Conservation (phyloP, 2,113 vertebrate species). For the Salvelinus alpinus region DNA sequence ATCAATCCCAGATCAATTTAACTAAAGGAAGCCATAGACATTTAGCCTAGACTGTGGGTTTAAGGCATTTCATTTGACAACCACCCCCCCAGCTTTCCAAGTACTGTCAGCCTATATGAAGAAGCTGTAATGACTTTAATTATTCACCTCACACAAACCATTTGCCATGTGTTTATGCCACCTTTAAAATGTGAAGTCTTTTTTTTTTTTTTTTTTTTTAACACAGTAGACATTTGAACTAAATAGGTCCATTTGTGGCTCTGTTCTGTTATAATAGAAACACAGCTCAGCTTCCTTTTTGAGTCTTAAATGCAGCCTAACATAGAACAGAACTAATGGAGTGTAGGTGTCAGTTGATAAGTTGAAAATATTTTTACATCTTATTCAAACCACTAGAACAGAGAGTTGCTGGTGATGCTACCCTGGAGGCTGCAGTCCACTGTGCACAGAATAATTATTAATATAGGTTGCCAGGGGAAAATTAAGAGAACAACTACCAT, state of each 20-base stretch:
- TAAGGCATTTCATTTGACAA: too few species aligned
- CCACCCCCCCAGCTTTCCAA: background rate
- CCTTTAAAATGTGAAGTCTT: background rate
- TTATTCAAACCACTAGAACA: background rate
- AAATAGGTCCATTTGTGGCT: too few species aligned
- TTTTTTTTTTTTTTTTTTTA: too few species aligned
- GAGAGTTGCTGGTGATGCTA: background rate
- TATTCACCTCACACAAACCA: conserved; percentile 1
- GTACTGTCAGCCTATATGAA: background rate
- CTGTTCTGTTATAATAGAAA: too few species aligned
- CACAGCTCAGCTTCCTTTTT: too few species aligned
- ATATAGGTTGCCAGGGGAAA: background rate
- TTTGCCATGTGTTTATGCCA: background rate
- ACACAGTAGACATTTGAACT: too few species aligned
- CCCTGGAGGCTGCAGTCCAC: background rate
- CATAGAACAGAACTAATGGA: background rate
- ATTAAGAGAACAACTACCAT: background rate
- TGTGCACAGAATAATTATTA: background rate
- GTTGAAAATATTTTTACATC: background rate
- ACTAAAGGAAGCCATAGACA: too few species aligned
- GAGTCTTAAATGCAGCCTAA: too few species aligned
- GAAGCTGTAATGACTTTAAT: background rate
- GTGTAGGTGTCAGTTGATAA: background rate
- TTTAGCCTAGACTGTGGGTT: too few species aligned
- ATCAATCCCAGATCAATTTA: background rate